Conservation (phyloP, 2,888 invertebrate species). For the Halocaridina rubra region DNA sequence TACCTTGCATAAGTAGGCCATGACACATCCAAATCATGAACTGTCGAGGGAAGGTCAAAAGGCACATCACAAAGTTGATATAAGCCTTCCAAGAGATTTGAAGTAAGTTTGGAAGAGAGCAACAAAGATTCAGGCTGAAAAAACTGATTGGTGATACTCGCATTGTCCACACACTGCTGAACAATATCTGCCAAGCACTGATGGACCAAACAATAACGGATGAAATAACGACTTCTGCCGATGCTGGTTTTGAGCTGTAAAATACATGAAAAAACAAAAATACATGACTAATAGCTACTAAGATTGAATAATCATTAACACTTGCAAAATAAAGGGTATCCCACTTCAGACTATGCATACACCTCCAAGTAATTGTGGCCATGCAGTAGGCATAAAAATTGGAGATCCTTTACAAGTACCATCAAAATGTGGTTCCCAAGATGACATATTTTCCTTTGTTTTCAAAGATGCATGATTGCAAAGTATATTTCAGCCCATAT, state of each 20-base stretch:
- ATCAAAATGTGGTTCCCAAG: too few species aligned
- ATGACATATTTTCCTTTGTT: too few species aligned
- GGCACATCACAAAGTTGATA: slow-evolving; percentile 38
- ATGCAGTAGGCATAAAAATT: too few species aligned
- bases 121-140: slow-evolving; percentile 17
- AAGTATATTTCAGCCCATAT: too few species aligned
- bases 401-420: too few species aligned
- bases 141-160: slow-evolving; percentile 13
- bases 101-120: not conserved
- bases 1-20: slow-evolving; percentile 42
- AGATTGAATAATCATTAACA: too few species aligned
- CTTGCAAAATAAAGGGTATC: too few species aligned
- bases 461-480: too few species aligned
- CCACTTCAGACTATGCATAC: too few species aligned
- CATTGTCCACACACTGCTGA: slow-evolving; percentile 35
- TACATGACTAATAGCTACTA: too few species aligned
- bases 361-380: too few species aligned
- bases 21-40: slow-evolving; percentile 28
- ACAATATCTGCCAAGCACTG: slow-evolving; percentile 28
- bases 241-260: slow-evolving; percentile 36
- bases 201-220: slow-evolving; percentile 42
- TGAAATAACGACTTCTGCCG: slow-evolving; percentile 25
- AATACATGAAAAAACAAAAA: not conserved
- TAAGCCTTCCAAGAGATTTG: not conserved
- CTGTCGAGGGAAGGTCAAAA: slow-evolving; percentile 36